A percentile compares a stretch with the other conserved stretches of the same genome.
These are phyloP conservation scores for Diprion similis DNA, from an alignment of 1,140 invertebrate genomes.

Conservation along the genomic window DNA sequence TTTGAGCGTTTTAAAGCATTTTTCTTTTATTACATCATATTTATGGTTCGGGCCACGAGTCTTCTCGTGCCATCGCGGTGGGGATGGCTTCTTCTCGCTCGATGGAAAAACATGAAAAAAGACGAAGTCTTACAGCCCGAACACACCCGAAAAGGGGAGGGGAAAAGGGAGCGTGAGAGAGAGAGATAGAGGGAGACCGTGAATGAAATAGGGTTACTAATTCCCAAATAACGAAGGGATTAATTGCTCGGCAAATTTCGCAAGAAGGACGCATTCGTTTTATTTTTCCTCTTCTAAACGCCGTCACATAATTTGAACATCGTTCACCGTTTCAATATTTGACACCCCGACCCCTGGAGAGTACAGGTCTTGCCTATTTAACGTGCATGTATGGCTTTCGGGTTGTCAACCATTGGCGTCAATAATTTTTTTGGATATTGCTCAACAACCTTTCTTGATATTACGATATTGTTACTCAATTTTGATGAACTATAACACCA, in stretches of 20 bases:
- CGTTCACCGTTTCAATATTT: background rate
- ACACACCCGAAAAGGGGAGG: constrained; percentile 4
- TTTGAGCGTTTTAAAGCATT: constrained; percentile 3
- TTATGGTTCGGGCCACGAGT: background rate
- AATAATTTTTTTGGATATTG: too few species aligned
- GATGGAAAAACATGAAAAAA: background rate
- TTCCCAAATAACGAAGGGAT: constrained; percentile 60
- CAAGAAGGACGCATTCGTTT: constrained; percentile 26
- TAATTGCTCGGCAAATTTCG: constrained; percentile 43
- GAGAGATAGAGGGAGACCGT: constrained; percentile 14
- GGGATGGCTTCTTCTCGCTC: background rate
- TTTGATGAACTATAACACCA: too few species aligned
- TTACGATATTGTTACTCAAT: too few species aligned
- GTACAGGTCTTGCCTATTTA: background rate
- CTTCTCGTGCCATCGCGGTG: background rate
- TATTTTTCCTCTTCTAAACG: constrained; percentile 34
- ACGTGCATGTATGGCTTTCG: too few species aligned
- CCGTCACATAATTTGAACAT: background rate
- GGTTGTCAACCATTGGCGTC: too few species aligned
- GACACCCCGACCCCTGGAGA: background rate
- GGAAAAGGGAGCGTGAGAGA: constrained; percentile 22
- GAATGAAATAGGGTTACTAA: constrained; percentile 58
- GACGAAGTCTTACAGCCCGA: background rate
- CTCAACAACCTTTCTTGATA: too few species aligned
- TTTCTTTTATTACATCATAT: constrained; percentile 1